Conservation (phyloP, 2,888 invertebrate species). For the Microdon myrmicae region DNA sequence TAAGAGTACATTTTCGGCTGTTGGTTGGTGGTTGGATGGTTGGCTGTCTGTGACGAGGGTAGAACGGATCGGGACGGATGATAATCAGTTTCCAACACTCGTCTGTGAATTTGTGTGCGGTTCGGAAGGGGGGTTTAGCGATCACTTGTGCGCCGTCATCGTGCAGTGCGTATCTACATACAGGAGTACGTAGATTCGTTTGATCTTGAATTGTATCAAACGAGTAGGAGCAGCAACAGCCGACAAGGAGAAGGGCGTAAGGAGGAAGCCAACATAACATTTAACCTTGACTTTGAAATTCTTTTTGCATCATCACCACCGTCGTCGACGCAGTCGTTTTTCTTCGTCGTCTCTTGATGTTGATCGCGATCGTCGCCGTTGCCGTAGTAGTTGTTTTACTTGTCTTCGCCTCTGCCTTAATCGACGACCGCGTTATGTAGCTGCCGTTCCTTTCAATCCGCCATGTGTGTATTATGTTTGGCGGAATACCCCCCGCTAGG, state of each 20-base stretch:
- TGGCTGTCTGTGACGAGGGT: no score
- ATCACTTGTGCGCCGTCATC: conserved; percentile 22
- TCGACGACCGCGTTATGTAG: no score
- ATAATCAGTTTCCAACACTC: conserved; percentile 22
- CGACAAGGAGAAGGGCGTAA: conserved; percentile 4
- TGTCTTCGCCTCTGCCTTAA: no score
- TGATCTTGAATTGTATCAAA: conserved; percentile 49
- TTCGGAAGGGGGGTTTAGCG: no score
- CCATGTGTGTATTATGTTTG: conserved; percentile 44
- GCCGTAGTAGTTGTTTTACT: conserved; percentile 10
- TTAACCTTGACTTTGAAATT: conserved; percentile 53
- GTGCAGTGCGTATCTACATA: conserved; percentile 23
- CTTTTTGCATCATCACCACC: conserved; percentile 44
- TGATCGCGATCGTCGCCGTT: conserved; percentile 5
- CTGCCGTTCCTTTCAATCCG: conserved; percentile 38
- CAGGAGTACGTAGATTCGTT: conserved; percentile 46
- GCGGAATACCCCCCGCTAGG: conserved; percentile 41
- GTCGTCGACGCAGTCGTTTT: neutral
- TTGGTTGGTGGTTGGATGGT: neutral
- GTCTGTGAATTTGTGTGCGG: conserved; percentile 27
- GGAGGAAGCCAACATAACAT: conserved; percentile 46
- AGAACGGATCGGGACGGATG: conserved; percentile 30
- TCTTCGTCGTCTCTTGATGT: neutral
- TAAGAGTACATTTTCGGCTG: neutral
- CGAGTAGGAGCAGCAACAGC: conserved; percentile 21